phyloP scores from a whole-genome alignment of 2,113 vertebrate genomes.

The Eurypyga helias region DNA sequence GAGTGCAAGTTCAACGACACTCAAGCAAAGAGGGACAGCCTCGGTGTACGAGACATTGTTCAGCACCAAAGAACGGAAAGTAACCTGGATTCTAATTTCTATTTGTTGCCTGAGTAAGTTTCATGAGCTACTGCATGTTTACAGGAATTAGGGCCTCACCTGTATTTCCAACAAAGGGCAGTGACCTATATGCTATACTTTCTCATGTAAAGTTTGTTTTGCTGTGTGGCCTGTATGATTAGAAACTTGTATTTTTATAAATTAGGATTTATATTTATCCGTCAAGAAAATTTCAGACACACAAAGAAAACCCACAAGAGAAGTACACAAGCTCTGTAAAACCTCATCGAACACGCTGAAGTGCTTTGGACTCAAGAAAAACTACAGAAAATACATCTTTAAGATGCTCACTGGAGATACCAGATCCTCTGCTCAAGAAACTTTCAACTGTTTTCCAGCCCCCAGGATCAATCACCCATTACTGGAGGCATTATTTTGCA shows the following conservation, averaged over 20 bases:
- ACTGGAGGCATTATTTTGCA: background rate
- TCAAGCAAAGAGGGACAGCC: background rate
- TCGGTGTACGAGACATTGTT: accelerated
- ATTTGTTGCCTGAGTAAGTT: background rate
- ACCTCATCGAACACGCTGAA: background rate
- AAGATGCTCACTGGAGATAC: background rate
- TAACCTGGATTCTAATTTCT: background rate
- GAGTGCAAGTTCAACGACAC: background rate
- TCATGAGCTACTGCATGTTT: background rate
- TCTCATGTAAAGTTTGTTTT: background rate
- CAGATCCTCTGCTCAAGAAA: background rate
- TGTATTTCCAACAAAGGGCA: background rate
- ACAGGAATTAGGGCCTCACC: background rate
- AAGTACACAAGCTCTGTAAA: background rate
- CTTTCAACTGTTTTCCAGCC: background rate
- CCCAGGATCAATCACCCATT: background rate
- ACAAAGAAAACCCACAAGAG: background rate
- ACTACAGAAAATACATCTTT: background rate
- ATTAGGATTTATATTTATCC: background rate
- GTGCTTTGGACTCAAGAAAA: background rate
- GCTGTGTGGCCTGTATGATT: accelerated
- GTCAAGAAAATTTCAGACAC: background rate
- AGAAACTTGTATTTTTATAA: background rate
- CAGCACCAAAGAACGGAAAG: background rate
- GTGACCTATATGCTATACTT: accelerated